Evolutionary conservation across 2,797 vertebrate species (phyloP).

Genomic region (Gastrophryne carolinensis): DNA sequence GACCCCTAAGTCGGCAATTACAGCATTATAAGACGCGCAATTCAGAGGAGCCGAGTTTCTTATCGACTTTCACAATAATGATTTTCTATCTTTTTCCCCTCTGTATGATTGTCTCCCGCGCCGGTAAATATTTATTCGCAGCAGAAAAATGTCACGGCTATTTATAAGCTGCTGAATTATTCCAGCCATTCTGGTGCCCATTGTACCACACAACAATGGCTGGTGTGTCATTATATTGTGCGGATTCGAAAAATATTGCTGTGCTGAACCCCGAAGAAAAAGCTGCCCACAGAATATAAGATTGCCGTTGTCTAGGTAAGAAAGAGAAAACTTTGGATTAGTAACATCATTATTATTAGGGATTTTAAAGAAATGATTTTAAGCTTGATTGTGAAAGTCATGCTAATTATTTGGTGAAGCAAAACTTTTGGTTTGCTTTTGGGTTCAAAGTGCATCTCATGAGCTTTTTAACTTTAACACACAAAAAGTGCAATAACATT

Average conservation of each 20-base stretch:
- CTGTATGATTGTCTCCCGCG: neutral
- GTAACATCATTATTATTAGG: too few species aligned
- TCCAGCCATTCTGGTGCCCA: neutral
- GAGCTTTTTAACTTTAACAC: too few species aligned
- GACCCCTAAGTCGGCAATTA: neutral
- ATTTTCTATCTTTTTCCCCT: neutral
- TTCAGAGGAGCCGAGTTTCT: neutral
- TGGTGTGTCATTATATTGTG: neutral
- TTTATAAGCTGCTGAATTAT: slow-evolving; percentile 18
- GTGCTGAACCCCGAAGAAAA: neutral
- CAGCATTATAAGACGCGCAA: neutral
- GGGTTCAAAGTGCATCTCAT: too few species aligned
- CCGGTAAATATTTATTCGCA: slow-evolving; percentile 11
- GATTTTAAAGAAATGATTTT: too few species aligned
- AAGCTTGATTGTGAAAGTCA: too few species aligned
- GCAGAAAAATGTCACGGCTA: slow-evolving; percentile 10
- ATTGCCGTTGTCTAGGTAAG: neutral
- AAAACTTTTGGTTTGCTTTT: too few species aligned
- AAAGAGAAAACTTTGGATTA: too few species aligned
- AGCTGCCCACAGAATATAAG: neutral
- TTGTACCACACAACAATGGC: neutral
- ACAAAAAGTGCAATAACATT: too few species aligned
- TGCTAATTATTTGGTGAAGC: too few species aligned
- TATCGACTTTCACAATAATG: slow-evolving; percentile 18
- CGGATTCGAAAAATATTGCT: too few species aligned